Evolutionary conservation across 2,888 invertebrate genomes (phyloP).

Genomic region (Eilema griseolum): DNA sequence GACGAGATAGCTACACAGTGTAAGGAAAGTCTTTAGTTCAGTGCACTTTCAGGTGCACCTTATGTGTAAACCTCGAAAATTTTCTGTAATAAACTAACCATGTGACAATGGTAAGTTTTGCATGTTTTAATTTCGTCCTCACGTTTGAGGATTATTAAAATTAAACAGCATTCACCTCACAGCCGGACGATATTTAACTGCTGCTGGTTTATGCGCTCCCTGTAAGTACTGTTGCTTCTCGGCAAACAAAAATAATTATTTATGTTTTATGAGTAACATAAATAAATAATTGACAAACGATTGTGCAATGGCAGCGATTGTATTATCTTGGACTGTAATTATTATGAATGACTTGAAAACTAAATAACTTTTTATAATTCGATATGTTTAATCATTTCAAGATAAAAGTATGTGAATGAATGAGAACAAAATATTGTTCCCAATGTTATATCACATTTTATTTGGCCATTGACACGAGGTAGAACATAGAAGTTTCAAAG

Average conservation of each 20-base stretch:
- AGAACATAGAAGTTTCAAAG: conserved; percentile 62
- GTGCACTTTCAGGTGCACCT: too few relatives aligned
- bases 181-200: background rate
- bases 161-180: background rate
- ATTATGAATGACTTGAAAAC: conserved; percentile 1
- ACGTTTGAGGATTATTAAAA: background rate
- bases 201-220: background rate
- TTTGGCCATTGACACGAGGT: conserved; percentile 59
- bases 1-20: too few relatives aligned
- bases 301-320: background rate
- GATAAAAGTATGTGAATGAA: background rate
- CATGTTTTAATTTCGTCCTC: too few relatives aligned
- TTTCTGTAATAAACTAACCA: too few relatives aligned
- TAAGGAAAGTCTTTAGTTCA: too few relatives aligned
- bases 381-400: background rate
- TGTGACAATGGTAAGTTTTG: too few relatives aligned
- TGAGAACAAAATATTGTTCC: conserved; percentile 25
- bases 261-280: too few relatives aligned
- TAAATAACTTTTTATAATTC: background rate
- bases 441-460: conserved; percentile 38
- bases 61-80: too few relatives aligned
- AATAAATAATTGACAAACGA: too few relatives aligned
- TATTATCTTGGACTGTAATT: background rate
- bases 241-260: too few relatives aligned
- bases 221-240: background rate